Percentiles rank a stretch among this genome's conserved stretches.
phyloP scores from a whole-genome alignment of 2,888 invertebrate genomes.

The Oxyteleia sp. region DNA sequence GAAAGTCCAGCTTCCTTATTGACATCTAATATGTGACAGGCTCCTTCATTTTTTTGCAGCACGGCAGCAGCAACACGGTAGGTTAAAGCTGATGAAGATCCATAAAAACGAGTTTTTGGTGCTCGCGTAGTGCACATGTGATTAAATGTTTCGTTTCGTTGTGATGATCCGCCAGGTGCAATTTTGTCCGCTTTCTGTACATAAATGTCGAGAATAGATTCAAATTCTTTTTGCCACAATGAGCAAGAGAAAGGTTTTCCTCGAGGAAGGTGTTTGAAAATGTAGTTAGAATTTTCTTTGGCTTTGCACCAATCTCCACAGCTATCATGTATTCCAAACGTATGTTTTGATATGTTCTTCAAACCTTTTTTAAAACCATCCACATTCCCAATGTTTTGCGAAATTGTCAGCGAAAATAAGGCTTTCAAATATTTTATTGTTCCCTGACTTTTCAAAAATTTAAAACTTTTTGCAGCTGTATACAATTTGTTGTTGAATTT shows the following conservation, averaged over 20 bases:
- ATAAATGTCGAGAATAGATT: constrained; percentile 28
- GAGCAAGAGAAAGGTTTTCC: constrained; percentile 41
- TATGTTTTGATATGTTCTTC: constrained; percentile 43
- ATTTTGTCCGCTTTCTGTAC: constrained; percentile 40
- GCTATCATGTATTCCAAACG: constrained; percentile 45
- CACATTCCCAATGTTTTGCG: constrained; percentile 24
- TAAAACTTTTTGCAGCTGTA: constrained; percentile 29
- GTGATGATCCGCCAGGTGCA: constrained; percentile 61
- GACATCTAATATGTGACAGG: constrained; percentile 19
- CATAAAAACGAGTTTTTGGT: constrained; percentile 52
- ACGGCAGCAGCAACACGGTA: constrained; percentile 52
- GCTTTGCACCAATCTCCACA: constrained; percentile 58
- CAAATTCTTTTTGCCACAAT: constrained; percentile 26
- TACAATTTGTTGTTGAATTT: constrained; percentile 51
- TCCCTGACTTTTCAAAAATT: constrained; percentile 16
- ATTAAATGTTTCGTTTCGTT: constrained; percentile 64
- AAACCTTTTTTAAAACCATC: constrained; percentile 14
- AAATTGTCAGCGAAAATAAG: constrained; percentile 16
- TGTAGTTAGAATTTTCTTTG: not conserved
- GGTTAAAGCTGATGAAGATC: constrained; percentile 25
- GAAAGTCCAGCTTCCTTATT: constrained; percentile 28
- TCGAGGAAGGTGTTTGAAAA: constrained; percentile 32
- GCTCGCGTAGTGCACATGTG: constrained; percentile 36
- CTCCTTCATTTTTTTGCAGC: constrained; percentile 47
- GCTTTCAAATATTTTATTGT: constrained; percentile 50